Evolutionary conservation across 2,113 vertebrate genomes (phyloP), one percentile per base, ranked within the genome.

Genomic region (Colistium nudipinnis): DNA sequence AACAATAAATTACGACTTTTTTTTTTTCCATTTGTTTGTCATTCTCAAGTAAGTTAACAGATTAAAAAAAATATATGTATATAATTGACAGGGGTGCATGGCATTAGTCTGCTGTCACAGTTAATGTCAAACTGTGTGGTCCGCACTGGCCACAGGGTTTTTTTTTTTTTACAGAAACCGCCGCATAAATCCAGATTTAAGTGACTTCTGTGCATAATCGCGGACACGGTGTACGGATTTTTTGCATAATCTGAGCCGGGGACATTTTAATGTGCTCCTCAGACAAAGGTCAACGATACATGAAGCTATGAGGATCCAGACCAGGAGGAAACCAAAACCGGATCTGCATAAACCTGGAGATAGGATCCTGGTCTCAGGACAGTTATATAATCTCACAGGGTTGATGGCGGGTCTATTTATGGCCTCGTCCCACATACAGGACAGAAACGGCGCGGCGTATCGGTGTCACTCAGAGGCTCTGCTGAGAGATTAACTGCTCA

Each of bases 91-190:
- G n/a, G n/a, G n/a, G n/a, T n/a, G n/a, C n/a, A n/a, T n/a, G n/a
- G n/a, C n/a, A n/a, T n/a, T n/a, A n/a, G n/a, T n/a, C 38, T 4
- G 0, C 14, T 19, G 17, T 2, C 13, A 28, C 30, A 6, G 7
- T 7, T 24, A 19, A 1, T 9, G n/a, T 52, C 20, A 56, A 48
- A 17, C 43, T 11, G 3, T 8, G 16, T 25, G 61, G 33, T 28
- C 0, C 8, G 24, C 25, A 14, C 4, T 19, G 19, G 28, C 0
- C 28, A 14, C 2, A 0, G 1, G 5, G 22, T 27, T n/a, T 38
- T 60, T 56, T 61, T 43, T n/a, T 38, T 60, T 56, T 61, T 43
- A 49, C 24, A 36, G n/a, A 16, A 14, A 6, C 14, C 3, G 0
- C 47, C 5, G 39, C 2, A 20, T 2, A 14, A 25, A 19, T 73